Percentiles rank a stretch among this genome's conserved stretches.
These are phyloP conservation scores for Apis cerana DNA, from an alignment of 1,140 invertebrate genomes.

Conservation along the genomic window DNA sequence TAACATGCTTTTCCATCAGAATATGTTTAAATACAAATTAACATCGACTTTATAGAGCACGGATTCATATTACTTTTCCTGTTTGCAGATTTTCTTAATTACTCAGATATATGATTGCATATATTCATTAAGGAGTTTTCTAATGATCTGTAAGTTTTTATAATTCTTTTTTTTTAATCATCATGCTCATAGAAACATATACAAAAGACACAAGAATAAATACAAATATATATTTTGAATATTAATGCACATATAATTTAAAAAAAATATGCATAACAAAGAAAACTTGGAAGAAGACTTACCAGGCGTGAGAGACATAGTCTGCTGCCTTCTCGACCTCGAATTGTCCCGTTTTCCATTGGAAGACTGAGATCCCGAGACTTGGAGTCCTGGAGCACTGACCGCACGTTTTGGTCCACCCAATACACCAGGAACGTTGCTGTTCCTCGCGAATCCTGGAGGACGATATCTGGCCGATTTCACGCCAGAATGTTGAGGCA, in stretches of 20 bases:
- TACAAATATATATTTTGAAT: too few species aligned
- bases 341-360: slow-evolving; percentile 70
- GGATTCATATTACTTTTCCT: not conserved
- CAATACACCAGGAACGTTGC: slow-evolving; percentile 68
- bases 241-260: too few species aligned
- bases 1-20: not conserved
- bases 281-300: slow-evolving; percentile 70
- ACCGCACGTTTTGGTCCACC: slow-evolving; percentile 85
- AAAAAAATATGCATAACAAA: too few species aligned
- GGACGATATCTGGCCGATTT: slow-evolving; percentile 93
- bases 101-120: not conserved
- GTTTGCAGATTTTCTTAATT: not conserved
- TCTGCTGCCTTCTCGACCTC: slow-evolving; percentile 71
- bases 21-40: not conserved
- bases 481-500: slow-evolving; percentile 83
- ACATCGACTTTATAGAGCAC: not conserved
- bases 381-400: slow-evolving; percentile 87
- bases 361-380: slow-evolving; percentile 73
- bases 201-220: too few species aligned
- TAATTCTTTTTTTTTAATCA: not conserved
- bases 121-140: not conserved
- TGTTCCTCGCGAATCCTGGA: slow-evolving; percentile 85
- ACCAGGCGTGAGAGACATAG: slow-evolving; percentile 82
- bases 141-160: not conserved
- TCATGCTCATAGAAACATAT: too few species aligned